Conservation (phyloP, 1,140 invertebrate genomes). For the Brachionus plicatilis region DNA sequence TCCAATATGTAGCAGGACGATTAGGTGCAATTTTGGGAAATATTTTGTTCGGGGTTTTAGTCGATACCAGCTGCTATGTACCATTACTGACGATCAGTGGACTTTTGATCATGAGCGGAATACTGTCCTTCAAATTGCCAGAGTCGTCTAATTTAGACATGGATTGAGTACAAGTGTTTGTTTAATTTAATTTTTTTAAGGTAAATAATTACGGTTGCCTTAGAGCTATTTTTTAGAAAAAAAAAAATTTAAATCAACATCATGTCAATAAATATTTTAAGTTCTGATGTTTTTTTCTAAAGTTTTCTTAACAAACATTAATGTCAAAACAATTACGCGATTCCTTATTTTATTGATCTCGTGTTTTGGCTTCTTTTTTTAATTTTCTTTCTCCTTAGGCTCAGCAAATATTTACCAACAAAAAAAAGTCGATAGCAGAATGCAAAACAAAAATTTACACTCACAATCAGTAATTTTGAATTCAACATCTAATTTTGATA, state of each 20-base stretch:
- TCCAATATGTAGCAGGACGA: constrained; percentile 51
- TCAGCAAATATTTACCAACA: not conserved
- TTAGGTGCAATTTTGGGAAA: constrained; percentile 58
- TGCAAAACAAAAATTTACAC: not conserved
- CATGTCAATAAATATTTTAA: constrained; percentile 16
- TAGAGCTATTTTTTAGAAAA: constrained; percentile 1
- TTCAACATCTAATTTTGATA: constrained; percentile 8
- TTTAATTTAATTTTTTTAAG: not conserved
- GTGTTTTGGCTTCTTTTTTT: not conserved
- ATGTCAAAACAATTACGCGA: not conserved
- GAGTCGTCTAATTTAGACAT: constrained; percentile 32
- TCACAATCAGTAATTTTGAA: not conserved
- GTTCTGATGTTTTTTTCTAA: not conserved
- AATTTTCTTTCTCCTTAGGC: not conserved
- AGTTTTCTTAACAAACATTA: not conserved
- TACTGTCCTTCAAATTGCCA: constrained; percentile 29
- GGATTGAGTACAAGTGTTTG: not conserved
- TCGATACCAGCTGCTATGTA: constrained; percentile 55
- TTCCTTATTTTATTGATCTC: constrained; percentile 3
- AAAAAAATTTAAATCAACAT: not conserved
- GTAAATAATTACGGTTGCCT: constrained; percentile 27
- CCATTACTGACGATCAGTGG: constrained; percentile 56
- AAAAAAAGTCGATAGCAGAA: not conserved
- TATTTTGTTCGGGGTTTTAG: constrained; percentile 55
- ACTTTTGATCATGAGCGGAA: not conserved